Evolutionary conservation across 2,888 invertebrate species (phyloP), one percentile per base, ranked within the genome.

Genomic region (Apamea epomidion): DNA sequence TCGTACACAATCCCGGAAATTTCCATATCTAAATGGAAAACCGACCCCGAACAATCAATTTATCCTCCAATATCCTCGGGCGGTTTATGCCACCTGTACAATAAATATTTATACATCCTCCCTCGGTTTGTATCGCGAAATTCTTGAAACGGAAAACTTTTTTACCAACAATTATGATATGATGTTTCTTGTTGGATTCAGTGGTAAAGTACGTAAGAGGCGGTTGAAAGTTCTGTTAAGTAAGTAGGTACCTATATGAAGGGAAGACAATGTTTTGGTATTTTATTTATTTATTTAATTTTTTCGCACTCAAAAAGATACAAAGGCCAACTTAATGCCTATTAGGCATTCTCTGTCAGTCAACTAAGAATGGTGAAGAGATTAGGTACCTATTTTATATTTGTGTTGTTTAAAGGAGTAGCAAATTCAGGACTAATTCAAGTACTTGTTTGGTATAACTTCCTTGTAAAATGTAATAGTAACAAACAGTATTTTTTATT

Each of bases 11-110:
- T 96, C 97, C 96, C 94, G 93, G 94, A 96, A 96, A 97, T 97
- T 97, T 97, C 97, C 97, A 97, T 97, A 97, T 97, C 97, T 97
- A 97, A 97, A 97, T 97, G 97, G 97, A 96, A 97, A 97, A 97
- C 96, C 97, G 95, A 96, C 96, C 97, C 96, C 95, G 96, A 95
- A 96, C 97, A 97, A 97, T 97, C 97, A 97, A 97, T 97, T 97
- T 97, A 97, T 96, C 97, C 96, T 94, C 94, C 96, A 96, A 96
- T 96, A 97, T 97, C 96, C 96, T 96, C 95, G 92, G 95, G 96
- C 96, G 96, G 96, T 96, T 96, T 96, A 97, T 96, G 96, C 96
- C 96, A 96, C 96, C 96, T 96, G 97, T 96, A 96, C 96, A 95
- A 97, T 96, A 96, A 96, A 97, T 97, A 96, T 97, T 96, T 97